Base-by-base conservation (phyloP, 2,888 invertebrate genomes). In the Drosophila trichaetosa region DNA sequence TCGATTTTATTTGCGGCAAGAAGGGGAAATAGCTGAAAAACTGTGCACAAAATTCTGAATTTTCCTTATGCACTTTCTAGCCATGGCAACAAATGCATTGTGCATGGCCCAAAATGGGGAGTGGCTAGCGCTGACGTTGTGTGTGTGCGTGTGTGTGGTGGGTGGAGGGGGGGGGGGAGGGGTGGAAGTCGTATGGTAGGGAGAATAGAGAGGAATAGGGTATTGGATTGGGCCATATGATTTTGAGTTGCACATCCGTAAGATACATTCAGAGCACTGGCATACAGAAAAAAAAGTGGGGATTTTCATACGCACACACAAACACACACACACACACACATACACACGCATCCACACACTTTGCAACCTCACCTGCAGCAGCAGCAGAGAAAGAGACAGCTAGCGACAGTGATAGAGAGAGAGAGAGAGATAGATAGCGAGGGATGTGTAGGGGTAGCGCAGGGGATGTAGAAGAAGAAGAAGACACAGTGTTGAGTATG, bases 1-100 rank as follows among this genome's bases (percentile, higher is more conserved):
- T 76, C 76, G 76, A 76, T 76, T 76, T 76, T 75, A 66, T 61
- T 66, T 72, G 56, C 66, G 56, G 57, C 64, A 67, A 24, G 53
- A 42, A 54, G 46, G 38, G 24, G 52, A 57, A 48, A 52, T 31
- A 34, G 33, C 52, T 61, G 68, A 58, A 67, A 66, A 69, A 60
- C 53, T 53, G 53, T 75, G 75, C 75, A 74, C 76, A 64, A 33
- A 63, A 52, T 52, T 46, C 40, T 49, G 57, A 52, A 64, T 64
- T 75, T 74, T 60, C 76, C 59, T 74, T 69, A 65, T 75, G 74
- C 74, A 75, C 49, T 75, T 61, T 34, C 21, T 40, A 40, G 53
- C 58, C 29, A 18, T 40, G 61, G 31, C 21, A 54, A 48, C 29
- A 38, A 38, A 51, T 29, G 61, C 65, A 40, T 21, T 51, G 21